These are phyloP conservation scores for Drosophila nasuta DNA, from an alignment of 1,140 invertebrate genomes.

Conservation along the genomic window DNA sequence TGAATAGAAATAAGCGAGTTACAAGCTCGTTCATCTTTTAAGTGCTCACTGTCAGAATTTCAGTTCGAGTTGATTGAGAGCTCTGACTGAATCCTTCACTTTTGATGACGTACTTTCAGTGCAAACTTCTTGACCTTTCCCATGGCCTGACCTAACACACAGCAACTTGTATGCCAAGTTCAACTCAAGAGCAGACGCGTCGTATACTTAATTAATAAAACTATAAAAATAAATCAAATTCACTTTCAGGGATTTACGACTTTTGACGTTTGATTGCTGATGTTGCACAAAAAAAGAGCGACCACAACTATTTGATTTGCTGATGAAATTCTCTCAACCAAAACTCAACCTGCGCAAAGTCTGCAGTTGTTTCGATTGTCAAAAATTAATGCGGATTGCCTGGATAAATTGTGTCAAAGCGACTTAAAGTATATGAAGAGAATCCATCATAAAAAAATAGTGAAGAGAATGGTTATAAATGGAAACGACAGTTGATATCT, in stretches of 20 bases:
- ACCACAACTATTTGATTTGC: slow-evolving; percentile 31
- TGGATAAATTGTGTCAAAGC: slow-evolving; percentile 54
- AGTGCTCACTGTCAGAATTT: not conserved
- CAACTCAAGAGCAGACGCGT: not conserved
- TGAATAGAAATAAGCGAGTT: not conserved
- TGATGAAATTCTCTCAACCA: slow-evolving; percentile 14
- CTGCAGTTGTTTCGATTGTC: not conserved
- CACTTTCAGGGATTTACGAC: slow-evolving; percentile 38
- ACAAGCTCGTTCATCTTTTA: not conserved
- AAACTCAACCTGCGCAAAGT: slow-evolving; percentile 11
- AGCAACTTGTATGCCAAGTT: too few relatives aligned
- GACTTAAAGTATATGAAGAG: slow-evolving; percentile 13
- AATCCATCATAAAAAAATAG: slow-evolving; percentile 36
- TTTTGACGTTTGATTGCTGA: slow-evolving; percentile 20
- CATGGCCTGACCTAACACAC: too few relatives aligned
- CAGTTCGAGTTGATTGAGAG: not conserved
- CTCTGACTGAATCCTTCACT: not conserved
- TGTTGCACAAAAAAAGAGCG: not conserved
- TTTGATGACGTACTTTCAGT: not conserved
- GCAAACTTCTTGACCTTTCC: not conserved
- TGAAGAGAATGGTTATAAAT: slow-evolving; percentile 27
- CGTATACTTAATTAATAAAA: not conserved
- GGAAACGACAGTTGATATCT: slow-evolving; percentile 20
- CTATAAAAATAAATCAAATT: slow-evolving; percentile 9
- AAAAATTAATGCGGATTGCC: slow-evolving; percentile 40